phyloP scores from a whole-genome alignment of 2,113 vertebrate species.

The Excalfactoria chinensis region DNA sequence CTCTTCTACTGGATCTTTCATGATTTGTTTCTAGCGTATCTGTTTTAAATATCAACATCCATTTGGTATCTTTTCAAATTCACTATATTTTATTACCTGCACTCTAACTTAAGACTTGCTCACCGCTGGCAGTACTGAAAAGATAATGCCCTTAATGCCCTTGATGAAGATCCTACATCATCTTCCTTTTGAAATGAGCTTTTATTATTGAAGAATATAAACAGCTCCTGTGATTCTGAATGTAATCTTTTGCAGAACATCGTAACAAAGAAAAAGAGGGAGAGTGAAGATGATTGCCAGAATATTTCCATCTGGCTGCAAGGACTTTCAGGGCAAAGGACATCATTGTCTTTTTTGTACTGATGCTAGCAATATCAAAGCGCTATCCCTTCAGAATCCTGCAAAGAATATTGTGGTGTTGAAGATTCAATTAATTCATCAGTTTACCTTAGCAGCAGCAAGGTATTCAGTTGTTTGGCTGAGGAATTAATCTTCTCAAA shows the following conservation, averaged over 20 bases:
- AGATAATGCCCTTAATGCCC: neutral
- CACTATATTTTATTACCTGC: neutral
- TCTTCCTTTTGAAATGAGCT: neutral
- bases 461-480: neutral
- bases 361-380: neutral
- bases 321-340: neutral
- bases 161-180: neutral
- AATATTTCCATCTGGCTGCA: neutral
- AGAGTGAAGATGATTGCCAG: neutral
- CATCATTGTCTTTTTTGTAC: neutral
- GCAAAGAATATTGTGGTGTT: neutral
- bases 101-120: neutral
- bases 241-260: neutral
- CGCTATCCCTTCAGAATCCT: neutral
- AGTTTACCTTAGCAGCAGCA: neutral
- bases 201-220: neutral
- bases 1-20: neutral
- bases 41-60: neutral
- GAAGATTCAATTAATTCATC: neutral
- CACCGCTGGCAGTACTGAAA: neutral
- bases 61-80: neutral
- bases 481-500: constrained; percentile 47
- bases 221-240: neutral
- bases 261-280: neutral
- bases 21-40: neutral